These are phyloP conservation scores for Zelostemma sp. DNA, from an alignment of 1,140 invertebrate species.

Conservation along the genomic window DNA sequence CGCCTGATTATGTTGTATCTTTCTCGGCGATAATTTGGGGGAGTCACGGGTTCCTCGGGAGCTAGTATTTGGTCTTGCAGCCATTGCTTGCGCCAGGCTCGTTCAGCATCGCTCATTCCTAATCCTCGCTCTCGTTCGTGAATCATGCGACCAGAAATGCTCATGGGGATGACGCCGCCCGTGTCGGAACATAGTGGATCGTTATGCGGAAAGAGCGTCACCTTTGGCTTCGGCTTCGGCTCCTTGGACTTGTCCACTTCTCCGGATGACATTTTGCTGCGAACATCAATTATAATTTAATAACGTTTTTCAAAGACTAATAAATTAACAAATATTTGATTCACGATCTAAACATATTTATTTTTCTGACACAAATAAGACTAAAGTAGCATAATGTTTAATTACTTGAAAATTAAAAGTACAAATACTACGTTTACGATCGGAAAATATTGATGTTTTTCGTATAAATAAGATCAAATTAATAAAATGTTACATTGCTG, in stretches of 20 bases:
- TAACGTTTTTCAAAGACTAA: background rate
- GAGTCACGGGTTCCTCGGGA: conserved; percentile 78
- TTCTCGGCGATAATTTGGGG: conserved; percentile 75
- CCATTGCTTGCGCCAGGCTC: conserved; percentile 86
- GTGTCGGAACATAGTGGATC: conserved; percentile 63
- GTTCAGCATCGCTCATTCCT: conserved; percentile 87
- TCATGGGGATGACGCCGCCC: conserved; percentile 77
- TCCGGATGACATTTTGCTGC: background rate
- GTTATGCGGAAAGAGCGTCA: background rate
- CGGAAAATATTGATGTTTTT: too few species aligned
- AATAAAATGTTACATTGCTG: too few species aligned
- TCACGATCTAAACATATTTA: too few species aligned
- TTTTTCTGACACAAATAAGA: too few species aligned
- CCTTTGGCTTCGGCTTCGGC: background rate
- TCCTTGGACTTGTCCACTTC: background rate
- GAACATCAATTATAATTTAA: background rate
- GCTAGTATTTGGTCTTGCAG: conserved; percentile 84
- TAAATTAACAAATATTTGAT: too few species aligned
- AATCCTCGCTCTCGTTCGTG: conserved; percentile 81
- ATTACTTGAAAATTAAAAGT: too few species aligned
- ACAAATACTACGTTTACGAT: too few species aligned
- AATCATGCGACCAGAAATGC: conserved; percentile 80
- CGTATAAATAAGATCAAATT: too few species aligned
- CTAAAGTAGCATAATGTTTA: too few species aligned
- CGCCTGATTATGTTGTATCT: conserved; percentile 83